Conservation (phyloP, 2,888 invertebrate genomes). For the Troides oblongomaculatus region DNA sequence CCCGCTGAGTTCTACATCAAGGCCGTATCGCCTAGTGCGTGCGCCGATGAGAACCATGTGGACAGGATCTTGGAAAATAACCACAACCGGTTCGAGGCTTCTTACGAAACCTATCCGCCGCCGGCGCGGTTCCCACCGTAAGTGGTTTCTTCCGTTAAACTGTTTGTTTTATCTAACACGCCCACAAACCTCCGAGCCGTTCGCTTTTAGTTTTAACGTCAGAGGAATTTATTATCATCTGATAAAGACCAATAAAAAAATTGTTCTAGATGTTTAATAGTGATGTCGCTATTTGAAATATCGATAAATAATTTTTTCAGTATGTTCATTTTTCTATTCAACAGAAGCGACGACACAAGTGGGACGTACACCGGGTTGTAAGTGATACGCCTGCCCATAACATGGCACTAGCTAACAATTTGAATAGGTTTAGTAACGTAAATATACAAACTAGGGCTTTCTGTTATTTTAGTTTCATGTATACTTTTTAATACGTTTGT, state of each 20-base stretch:
- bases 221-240: neutral
- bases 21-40: constrained; percentile 48
- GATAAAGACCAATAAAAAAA: neutral
- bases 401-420: too few relatives aligned
- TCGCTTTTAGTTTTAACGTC: constrained; percentile 1
- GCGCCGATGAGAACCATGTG: constrained; percentile 14
- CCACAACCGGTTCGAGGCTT: constrained; percentile 37
- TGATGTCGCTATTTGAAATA: neutral
- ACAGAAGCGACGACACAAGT: too few relatives aligned
- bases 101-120: constrained; percentile 30
- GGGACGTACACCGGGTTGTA: too few relatives aligned
- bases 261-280: neutral
- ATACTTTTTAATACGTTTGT: too few relatives aligned
- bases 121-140: constrained; percentile 39
- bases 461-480: too few relatives aligned
- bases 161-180: constrained; percentile 23
- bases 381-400: too few relatives aligned
- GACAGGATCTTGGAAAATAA: constrained; percentile 44
- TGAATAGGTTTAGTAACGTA: too few relatives aligned
- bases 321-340: too few relatives aligned
- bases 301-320: too few relatives aligned
- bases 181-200: constrained; percentile 13
- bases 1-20: constrained; percentile 92
- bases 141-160: constrained; percentile 36
- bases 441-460: too few relatives aligned